Percentiles rank a stretch among this genome's conserved stretches.
Conservation (phyloP, 2,888 invertebrate genomes). For the Leucophenga maculata region DNA sequence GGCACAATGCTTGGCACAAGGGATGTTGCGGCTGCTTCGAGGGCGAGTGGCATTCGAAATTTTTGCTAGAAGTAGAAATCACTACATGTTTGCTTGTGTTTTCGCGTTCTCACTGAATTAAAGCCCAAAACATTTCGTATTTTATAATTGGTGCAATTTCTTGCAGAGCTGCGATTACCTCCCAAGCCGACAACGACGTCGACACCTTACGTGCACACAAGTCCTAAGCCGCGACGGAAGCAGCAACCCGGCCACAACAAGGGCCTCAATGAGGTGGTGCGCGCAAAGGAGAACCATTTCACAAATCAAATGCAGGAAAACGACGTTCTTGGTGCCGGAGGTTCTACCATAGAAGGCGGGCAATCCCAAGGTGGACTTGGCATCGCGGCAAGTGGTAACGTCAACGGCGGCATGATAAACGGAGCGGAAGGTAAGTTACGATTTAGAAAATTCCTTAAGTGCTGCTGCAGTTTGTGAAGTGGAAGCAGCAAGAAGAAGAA, state of each 20-base stretch:
- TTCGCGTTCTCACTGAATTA: no score
- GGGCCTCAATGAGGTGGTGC: constrained; percentile 71
- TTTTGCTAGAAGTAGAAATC: no score
- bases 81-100: background rate
- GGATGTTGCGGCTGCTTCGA: no score
- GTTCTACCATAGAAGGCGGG: constrained; percentile 31
- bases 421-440: constrained; percentile 70
- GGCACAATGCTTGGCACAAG: no score
- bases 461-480: constrained; percentile 39
- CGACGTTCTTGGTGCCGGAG: constrained; percentile 56
- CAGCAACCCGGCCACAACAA: constrained; percentile 66
- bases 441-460: constrained; percentile 63
- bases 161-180: constrained; percentile 71
- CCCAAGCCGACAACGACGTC: constrained; percentile 71
- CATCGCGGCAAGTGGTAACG: constrained; percentile 55
- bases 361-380: constrained; percentile 38
- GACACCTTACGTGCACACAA: constrained; percentile 67
- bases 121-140: constrained; percentile 37
- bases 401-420: constrained; percentile 67
- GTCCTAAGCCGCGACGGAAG: constrained; percentile 68
- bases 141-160: constrained; percentile 65
- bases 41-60: no score
- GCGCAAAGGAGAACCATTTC: constrained; percentile 70
- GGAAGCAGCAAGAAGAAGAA: constrained; percentile 34
- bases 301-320: constrained; percentile 71